A percentile compares a stretch with the other conserved stretches of the same genome.
Evolutionary conservation across 2,888 invertebrate genomes (phyloP).

Genomic region (Petrolisthes manimaculis): DNA sequence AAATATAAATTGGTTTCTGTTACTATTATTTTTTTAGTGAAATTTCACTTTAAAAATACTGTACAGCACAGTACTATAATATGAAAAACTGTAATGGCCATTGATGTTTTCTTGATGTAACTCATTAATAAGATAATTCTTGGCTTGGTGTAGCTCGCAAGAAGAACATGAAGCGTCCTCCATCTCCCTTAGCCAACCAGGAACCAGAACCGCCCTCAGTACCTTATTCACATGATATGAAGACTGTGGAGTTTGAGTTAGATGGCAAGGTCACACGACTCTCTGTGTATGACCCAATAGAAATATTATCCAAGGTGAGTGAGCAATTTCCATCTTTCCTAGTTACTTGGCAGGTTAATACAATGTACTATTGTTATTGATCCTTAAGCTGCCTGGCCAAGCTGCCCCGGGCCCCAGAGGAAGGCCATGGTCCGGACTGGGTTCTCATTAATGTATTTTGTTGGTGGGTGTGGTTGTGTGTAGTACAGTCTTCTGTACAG

Average conservation of each 20-base stretch:
- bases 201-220: constrained; percentile 64
- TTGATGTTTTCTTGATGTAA: too few relatives aligned
- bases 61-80: too few relatives aligned
- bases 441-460: too few relatives aligned
- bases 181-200: constrained; percentile 58
- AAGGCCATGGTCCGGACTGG: too few relatives aligned
- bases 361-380: not conserved
- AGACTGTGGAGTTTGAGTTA: constrained; percentile 88
- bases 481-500: too few relatives aligned
- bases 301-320: constrained; percentile 68
- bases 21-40: too few relatives aligned
- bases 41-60: too few relatives aligned
- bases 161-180: constrained; percentile 61
- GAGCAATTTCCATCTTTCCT: not conserved
- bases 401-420: not conserved
- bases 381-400: not conserved
- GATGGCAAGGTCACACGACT: constrained; percentile 81
- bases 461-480: too few relatives aligned
- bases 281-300: constrained; percentile 72
- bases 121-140: too few relatives aligned
- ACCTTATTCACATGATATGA: constrained; percentile 68
- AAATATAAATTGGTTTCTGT: too few relatives aligned
- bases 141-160: constrained; percentile 45
- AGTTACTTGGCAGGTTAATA: not conserved
- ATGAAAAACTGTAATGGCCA: too few relatives aligned